A percentile compares a stretch with the other conserved stretches of the same genome.
These are phyloP conservation scores for Stenurella melanura DNA, from an alignment of 2,888 invertebrate species.

Conservation along the genomic window DNA sequence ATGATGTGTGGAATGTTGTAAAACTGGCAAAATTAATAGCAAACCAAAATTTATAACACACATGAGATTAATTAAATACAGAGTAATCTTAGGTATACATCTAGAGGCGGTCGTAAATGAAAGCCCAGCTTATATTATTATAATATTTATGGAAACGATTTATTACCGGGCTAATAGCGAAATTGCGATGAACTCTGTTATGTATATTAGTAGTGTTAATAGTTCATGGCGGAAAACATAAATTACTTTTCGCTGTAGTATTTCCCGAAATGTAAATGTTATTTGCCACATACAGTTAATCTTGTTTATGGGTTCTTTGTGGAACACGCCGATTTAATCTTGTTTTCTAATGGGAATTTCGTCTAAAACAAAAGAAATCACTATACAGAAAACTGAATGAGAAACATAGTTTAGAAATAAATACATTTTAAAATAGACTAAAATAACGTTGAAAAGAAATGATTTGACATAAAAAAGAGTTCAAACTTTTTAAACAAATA, in stretches of 20 bases:
- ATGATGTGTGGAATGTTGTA: slow-evolving; percentile 13
- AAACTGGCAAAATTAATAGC: slow-evolving; percentile 19
- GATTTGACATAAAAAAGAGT: too few relatives aligned
- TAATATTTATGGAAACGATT: slow-evolving; percentile 34
- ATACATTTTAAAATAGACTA: too few relatives aligned
- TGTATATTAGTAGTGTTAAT: slow-evolving; percentile 32
- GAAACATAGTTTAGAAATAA: too few relatives aligned
- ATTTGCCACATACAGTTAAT: slow-evolving; percentile 1
- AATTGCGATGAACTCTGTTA: slow-evolving; percentile 32
- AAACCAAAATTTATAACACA: slow-evolving; percentile 28
- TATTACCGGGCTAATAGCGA: slow-evolving; percentile 36
- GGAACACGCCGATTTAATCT: neutral
- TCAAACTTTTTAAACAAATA: too few relatives aligned
- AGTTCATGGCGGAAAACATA: slow-evolving; percentile 18
- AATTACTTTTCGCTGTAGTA: slow-evolving; percentile 12
- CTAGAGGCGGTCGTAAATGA: slow-evolving; percentile 25
- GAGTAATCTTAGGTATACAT: slow-evolving; percentile 20
- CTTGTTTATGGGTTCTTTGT: neutral
- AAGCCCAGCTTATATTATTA: slow-evolving; percentile 32
- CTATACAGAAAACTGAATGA: neutral
- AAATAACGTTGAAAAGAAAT: too few relatives aligned
- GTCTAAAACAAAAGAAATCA: neutral
- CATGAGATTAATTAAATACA: slow-evolving; percentile 31
- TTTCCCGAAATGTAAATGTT: slow-evolving; percentile 3
- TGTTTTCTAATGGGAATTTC: neutral